Evolutionary conservation across 2,797 vertebrate species (phyloP).

Genomic region (Ptychobarbus kaznakovi): DNA sequence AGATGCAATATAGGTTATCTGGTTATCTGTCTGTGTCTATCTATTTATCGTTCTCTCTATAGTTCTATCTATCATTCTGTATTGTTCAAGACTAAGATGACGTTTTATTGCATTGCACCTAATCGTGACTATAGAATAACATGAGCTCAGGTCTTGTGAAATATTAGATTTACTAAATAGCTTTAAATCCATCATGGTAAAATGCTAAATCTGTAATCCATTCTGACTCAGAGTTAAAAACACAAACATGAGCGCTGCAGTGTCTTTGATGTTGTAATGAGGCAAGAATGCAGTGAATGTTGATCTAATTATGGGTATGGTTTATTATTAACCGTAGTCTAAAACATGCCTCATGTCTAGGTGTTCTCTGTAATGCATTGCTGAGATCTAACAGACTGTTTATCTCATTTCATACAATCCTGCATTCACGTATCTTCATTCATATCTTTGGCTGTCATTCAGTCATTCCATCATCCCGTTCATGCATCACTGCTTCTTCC

Average conservation of each 20-base stretch:
- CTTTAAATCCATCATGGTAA: constrained; percentile 22
- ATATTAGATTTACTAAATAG: constrained; percentile 3
- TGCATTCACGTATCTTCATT: background rate
- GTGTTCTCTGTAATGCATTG: background rate
- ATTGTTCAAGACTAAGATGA: background rate
- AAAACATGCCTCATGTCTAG: constrained; percentile 20
- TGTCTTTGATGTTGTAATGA: constrained; percentile 46
- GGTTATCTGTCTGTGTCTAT: background rate
- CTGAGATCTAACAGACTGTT: background rate
- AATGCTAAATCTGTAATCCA: constrained; percentile 49
- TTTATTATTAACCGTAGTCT: constrained; percentile 38
- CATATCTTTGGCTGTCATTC: constrained; percentile 16
- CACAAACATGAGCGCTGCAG: constrained; percentile 28
- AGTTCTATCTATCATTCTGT: background rate
- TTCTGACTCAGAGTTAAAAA: constrained; percentile 46
- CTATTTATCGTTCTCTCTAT: background rate
- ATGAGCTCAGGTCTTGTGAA: constrained; percentile 6
- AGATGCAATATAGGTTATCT: background rate
- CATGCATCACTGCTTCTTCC: constrained; percentile 1
- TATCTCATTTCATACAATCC: background rate
- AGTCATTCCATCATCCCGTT: constrained; percentile 20
- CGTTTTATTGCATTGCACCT: background rate
- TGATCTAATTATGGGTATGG: constrained; percentile 55
- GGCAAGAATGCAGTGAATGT: constrained; percentile 57
- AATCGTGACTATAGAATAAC: background rate